A percentile compares a stretch with the other conserved stretches of the same genome.
Evolutionary conservation across 1,140 invertebrate species (phyloP).

Genomic region (Euura saliciscinereae): DNA sequence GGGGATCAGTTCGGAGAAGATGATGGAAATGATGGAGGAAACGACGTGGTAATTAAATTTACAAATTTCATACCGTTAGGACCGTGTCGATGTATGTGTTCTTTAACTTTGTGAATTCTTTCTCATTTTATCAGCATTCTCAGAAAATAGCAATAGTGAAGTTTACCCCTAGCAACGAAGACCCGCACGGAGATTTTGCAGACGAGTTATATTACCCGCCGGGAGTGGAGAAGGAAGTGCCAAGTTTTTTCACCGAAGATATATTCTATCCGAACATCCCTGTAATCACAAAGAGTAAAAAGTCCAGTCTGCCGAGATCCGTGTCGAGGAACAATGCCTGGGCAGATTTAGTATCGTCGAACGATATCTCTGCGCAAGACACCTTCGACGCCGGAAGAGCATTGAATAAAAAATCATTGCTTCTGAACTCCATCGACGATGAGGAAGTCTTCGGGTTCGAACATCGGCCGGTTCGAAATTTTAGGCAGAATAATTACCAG

Average conservation of each 20-base stretch:
- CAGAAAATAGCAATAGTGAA: conserved; percentile 76
- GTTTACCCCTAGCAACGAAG: conserved; percentile 73
- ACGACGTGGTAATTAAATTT: not conserved
- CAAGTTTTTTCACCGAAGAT: not conserved
- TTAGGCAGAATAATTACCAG: not conserved
- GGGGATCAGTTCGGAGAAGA: not conserved
- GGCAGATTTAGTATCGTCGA: not conserved
- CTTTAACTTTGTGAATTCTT: not conserved
- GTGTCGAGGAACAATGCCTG: not conserved
- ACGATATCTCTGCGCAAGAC: not conserved
- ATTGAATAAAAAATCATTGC: not conserved
- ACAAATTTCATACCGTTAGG: too few species aligned
- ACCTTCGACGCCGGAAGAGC: not conserved
- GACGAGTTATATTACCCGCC: conserved; percentile 81
- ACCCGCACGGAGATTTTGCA: conserved; percentile 71
- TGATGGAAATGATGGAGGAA: conserved; percentile 1
- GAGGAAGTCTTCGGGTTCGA: not conserved
- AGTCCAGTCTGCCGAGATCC: not conserved
- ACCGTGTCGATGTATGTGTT: too few species aligned
- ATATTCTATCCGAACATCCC: not conserved
- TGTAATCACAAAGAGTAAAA: not conserved
- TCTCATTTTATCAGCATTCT: conserved; percentile 58
- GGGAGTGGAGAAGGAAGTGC: conserved; percentile 30
- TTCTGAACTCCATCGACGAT: not conserved
- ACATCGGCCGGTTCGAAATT: not conserved